Evolutionary conservation across 2,888 invertebrate species (phyloP).

Genomic region (Globia sparganii): DNA sequence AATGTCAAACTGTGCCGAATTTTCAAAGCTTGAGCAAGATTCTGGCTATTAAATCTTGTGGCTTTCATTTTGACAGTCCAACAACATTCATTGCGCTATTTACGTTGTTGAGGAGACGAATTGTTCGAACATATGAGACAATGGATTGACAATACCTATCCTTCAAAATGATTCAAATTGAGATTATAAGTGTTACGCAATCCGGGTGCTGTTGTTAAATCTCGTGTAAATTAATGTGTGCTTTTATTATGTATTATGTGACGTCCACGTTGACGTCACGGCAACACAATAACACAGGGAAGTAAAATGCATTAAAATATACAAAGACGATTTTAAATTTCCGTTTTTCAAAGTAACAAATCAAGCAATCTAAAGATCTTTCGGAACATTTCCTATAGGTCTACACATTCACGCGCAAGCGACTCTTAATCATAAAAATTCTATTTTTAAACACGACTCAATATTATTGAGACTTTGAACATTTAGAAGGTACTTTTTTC

Average conservation of each 20-base stretch:
- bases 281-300: too few relatives aligned
- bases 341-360: slow-evolving; percentile 11
- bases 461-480: slow-evolving; percentile 2
- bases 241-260: too few relatives aligned
- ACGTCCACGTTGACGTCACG: too few relatives aligned
- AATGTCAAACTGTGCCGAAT: background rate
- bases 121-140: background rate
- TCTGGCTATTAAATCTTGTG: background rate
- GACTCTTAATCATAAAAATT: slow-evolving; percentile 2
- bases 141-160: too few relatives aligned
- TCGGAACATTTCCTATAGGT: background rate
- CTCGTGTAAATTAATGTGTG: too few relatives aligned
- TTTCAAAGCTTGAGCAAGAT: background rate
- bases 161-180: too few relatives aligned
- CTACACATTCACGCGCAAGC: background rate
- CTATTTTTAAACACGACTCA: slow-evolving; percentile 1
- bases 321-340: too few relatives aligned
- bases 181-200: too few relatives aligned
- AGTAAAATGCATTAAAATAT: too few relatives aligned
- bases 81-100: background rate
- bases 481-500: too few relatives aligned
- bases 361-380: slow-evolving; percentile 11
- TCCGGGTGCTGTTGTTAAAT: too few relatives aligned
- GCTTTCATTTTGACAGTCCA: background rate
- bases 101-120: background rate